Conservation (phyloP, 2,888 invertebrate genomes). For the Physocephala rufipes region DNA sequence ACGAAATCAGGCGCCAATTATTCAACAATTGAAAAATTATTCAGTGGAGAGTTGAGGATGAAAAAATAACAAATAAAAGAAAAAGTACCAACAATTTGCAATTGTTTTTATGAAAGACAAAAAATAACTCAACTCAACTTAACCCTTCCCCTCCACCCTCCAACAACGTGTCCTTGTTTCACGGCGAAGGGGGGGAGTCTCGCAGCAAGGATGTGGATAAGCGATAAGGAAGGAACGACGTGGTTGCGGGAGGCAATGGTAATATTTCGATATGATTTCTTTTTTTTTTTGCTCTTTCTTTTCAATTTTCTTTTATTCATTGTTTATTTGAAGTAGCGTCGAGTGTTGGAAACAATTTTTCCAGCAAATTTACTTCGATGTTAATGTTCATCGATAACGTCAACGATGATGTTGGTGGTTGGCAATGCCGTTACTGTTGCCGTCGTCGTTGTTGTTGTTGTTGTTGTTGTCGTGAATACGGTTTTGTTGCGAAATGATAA, state of each 20-base stretch:
- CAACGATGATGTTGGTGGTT: slow-evolving; percentile 1
- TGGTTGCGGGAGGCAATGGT: slow-evolving; percentile 11
- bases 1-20: slow-evolving; percentile 58
- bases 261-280: slow-evolving; percentile 39
- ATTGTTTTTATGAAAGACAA: slow-evolving; percentile 17
- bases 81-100: neutral
- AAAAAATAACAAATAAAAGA: slow-evolving; percentile 7
- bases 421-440: neutral
- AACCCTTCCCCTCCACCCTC: too few relatives aligned
- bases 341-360: slow-evolving; percentile 27
- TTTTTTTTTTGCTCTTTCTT: slow-evolving; percentile 13
- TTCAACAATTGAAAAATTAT: slow-evolving; percentile 65
- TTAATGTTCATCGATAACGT: slow-evolving; percentile 38
- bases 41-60: slow-evolving; percentile 54
- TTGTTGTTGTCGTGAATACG: neutral
- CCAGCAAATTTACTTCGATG: slow-evolving; percentile 41
- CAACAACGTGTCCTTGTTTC: too few relatives aligned
- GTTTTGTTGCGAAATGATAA: slow-evolving; percentile 10
- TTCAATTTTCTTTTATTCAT: slow-evolving; percentile 26
- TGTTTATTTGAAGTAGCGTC: slow-evolving; percentile 25
- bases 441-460: slow-evolving; percentile 33
- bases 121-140: neutral
- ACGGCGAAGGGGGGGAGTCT: too few relatives aligned
- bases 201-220: too few relatives aligned
- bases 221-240: neutral